These are phyloP conservation scores for Aptenodytes patagonicus DNA, from an alignment of 2,113 vertebrate species.

Conservation along the genomic window DNA sequence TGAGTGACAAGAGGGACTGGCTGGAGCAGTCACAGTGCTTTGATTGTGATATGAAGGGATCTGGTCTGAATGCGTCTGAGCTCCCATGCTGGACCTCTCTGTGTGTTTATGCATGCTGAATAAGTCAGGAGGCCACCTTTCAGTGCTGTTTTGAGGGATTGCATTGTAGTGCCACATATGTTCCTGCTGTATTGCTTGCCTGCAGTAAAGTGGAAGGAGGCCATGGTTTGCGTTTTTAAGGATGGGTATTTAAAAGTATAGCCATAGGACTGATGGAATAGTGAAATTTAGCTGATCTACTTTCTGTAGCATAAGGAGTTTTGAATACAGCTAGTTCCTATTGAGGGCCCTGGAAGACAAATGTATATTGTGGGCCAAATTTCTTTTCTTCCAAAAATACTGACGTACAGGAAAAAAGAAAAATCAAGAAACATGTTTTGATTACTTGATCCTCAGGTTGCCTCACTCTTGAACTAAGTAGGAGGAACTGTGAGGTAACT, in stretches of 20 bases:
- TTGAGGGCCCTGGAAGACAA: accelerated
- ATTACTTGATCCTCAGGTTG: neutral
- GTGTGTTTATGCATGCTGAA: neutral
- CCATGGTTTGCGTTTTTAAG: neutral
- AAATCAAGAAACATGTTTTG: neutral
- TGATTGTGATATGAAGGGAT: neutral
- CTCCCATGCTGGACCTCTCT: neutral
- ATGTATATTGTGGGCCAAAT: neutral
- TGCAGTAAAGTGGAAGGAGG: neutral
- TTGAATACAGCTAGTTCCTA: neutral
- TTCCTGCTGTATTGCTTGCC: neutral
- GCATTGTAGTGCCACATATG: accelerated
- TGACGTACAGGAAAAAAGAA: neutral
- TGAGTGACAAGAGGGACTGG: neutral
- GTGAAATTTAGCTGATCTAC: neutral
- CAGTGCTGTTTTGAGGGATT: neutral
- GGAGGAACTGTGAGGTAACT: neutral
- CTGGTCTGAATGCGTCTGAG: neutral
- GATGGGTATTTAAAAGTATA: neutral
- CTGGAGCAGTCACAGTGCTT: neutral
- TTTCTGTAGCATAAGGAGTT: neutral
- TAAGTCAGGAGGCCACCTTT: neutral
- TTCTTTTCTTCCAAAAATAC: neutral
- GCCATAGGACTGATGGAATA: neutral
- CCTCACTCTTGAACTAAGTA: neutral